Percentiles rank a stretch among this genome's conserved stretches.
Evolutionary conservation across 1,140 invertebrate species (phyloP).

Genomic region (Ephestia elutella): DNA sequence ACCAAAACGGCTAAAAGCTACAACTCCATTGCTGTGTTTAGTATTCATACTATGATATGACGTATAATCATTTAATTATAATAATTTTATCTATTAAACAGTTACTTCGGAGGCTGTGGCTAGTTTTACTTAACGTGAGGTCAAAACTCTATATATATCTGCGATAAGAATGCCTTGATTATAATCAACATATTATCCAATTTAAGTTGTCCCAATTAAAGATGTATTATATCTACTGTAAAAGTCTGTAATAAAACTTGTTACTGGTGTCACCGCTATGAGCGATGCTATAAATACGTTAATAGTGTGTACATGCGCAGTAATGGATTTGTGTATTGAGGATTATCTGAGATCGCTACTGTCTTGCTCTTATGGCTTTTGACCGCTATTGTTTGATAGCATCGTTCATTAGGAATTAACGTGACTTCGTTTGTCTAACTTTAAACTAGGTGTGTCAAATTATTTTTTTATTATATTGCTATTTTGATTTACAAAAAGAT

Average conservation of each 20-base stretch:
- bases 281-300: neutral
- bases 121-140: too few species aligned
- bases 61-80: neutral
- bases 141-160: too few species aligned
- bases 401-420: conserved; percentile 12
- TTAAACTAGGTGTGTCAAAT: neutral
- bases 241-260: too few species aligned
- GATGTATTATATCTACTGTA: too few species aligned
- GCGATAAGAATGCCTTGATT: too few species aligned
- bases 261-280: too few species aligned
- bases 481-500: too few species aligned
- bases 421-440: neutral
- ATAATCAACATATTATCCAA: too few species aligned
- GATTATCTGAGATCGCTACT: conserved; percentile 52
- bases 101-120: too few species aligned
- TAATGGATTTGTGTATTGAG: conserved; percentile 19
- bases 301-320: neutral
- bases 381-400: conserved; percentile 29
- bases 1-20: conserved; percentile 47
- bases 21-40: neutral
- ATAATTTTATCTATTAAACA: too few species aligned
- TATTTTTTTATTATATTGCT: too few species aligned
- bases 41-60: neutral
- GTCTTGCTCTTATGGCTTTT: conserved; percentile 33
- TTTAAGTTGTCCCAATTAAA: too few species aligned